Percentiles rank a stretch among this genome's conserved stretches.
Conservation (phyloP, 2,797 vertebrate species). For the Dendrocincla fuliginosa region DNA sequence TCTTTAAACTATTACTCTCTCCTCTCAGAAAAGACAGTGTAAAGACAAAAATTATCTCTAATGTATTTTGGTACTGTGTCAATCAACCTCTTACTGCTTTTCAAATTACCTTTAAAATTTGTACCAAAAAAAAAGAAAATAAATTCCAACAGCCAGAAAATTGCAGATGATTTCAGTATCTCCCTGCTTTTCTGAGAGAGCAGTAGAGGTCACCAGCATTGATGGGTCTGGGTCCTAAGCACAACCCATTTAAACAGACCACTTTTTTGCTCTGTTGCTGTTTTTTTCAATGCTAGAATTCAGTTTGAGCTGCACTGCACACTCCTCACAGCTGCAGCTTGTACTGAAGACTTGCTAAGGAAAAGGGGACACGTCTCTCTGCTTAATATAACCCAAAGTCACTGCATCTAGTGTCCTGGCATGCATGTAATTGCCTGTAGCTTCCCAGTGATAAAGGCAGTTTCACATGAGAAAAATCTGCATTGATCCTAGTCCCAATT, state of each 20-base stretch:
- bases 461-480: constrained; percentile 18
- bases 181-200: neutral
- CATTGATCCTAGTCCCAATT: neutral
- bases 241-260: neutral
- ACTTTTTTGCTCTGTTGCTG: neutral
- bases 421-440: constrained; percentile 35
- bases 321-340: neutral
- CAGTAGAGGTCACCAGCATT: neutral
- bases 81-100: neutral
- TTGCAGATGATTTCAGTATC: neutral
- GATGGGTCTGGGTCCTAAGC: neutral
- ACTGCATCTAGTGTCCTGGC: constrained; percentile 34
- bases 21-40: neutral
- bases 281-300: neutral
- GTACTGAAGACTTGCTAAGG: neutral
- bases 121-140: neutral
- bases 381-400: constrained; percentile 55
- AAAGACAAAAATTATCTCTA: neutral
- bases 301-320: neutral
- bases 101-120: neutral
- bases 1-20: neutral
- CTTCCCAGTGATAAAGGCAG: constrained; percentile 36
- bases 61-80: neutral
- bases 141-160: neutral
- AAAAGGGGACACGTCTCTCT: constrained; percentile 19